A percentile compares a stretch with the other conserved stretches of the same genome.
Conservation (phyloP, 2,888 invertebrate genomes). For the Pammene aurita region DNA sequence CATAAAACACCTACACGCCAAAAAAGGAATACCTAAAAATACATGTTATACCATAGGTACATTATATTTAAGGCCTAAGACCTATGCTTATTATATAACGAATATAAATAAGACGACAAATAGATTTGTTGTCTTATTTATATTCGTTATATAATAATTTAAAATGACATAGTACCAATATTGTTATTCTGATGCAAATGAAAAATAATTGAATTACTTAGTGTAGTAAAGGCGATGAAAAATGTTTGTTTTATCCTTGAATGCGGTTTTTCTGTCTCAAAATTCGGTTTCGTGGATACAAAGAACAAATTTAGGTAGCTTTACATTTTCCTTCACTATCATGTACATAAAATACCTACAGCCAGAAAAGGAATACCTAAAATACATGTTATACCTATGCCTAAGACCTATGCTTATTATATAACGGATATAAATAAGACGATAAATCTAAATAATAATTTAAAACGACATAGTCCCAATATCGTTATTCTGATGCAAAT, state of each 20-base stretch:
- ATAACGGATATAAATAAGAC: not conserved
- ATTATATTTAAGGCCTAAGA: too few relatives aligned
- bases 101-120: not conserved
- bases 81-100: not conserved
- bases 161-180: not conserved
- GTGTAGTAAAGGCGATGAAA: conserved; percentile 13
- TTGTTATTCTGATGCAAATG: not conserved
- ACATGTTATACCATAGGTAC: too few relatives aligned
- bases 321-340: too few relatives aligned
- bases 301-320: too few relatives aligned
- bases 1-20: too few relatives aligned
- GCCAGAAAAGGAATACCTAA: too few relatives aligned
- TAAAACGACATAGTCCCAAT: not conserved
- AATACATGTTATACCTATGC: too few relatives aligned
- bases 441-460: not conserved
- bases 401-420: not conserved
- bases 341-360: too few relatives aligned
- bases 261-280: too few relatives aligned
- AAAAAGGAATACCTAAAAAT: too few relatives aligned
- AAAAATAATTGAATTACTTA: conserved; percentile 1
- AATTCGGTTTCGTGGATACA: too few relatives aligned
- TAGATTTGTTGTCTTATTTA: not conserved
- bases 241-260: too few relatives aligned
- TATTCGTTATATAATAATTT: not conserved
- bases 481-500: not conserved